Conservation (phyloP, 2,888 invertebrate species). For the Anthophora plumipes region DNA sequence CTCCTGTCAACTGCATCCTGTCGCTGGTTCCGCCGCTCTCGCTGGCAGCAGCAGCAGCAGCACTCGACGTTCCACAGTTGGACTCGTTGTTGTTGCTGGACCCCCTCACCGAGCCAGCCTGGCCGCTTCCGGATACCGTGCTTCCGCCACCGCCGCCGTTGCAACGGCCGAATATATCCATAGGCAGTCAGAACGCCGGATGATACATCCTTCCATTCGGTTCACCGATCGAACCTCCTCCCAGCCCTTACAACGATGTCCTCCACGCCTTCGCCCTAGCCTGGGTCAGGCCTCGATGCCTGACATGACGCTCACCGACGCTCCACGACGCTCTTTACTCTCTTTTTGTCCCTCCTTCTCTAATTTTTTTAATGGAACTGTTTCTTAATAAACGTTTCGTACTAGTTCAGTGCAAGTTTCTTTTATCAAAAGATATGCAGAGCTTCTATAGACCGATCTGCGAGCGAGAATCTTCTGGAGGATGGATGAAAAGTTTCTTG, state of each 20-base stretch:
- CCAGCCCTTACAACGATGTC: constrained; percentile 10
- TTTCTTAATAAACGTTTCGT: no score
- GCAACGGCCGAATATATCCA: constrained; percentile 84
- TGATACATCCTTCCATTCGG: constrained; percentile 79
- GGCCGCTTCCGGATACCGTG: constrained; percentile 77
- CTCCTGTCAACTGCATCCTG: constrained; percentile 84
- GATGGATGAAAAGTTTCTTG: neutral
- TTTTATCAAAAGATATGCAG: neutral
- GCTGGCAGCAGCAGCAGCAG: no score
- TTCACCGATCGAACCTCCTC: constrained; percentile 57
- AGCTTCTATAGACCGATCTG: neutral
- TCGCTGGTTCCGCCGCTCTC: constrained; percentile 66
- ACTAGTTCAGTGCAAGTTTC: neutral
- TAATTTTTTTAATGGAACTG: no score
- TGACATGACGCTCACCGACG: constrained; percentile 39
- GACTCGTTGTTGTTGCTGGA: constrained; percentile 74
- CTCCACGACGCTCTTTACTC: neutral
- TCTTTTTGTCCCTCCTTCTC: no score
- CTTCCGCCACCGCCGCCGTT: constrained; percentile 80
- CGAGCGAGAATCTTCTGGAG: neutral
- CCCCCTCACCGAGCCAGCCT: constrained; percentile 70
- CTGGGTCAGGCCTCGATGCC: constrained; percentile 29
- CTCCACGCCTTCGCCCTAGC: neutral
- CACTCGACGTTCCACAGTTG: constrained; percentile 68
- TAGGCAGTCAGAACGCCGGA: constrained; percentile 83